Conservation (phyloP, 2,113 vertebrate genomes). For the Galbula dea region DNA sequence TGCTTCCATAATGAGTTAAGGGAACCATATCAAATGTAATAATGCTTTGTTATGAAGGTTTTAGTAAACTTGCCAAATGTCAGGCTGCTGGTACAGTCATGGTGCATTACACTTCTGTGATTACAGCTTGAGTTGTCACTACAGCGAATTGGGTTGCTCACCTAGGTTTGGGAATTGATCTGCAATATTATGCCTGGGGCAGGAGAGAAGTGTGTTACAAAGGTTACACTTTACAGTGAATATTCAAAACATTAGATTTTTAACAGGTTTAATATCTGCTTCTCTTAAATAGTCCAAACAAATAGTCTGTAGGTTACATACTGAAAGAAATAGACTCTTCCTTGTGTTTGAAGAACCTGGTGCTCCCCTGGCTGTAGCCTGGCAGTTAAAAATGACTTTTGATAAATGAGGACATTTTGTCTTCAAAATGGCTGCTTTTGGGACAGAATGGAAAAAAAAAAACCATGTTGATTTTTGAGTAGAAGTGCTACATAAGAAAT, state of each 20-base stretch:
- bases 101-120: not conserved
- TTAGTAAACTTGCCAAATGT: conserved; percentile 38
- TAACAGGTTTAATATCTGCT: not conserved
- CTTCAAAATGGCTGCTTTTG: not conserved
- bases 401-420: not conserved
- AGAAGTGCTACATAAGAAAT: not conserved
- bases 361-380: not conserved
- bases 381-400: not conserved
- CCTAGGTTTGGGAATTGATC: conserved; percentile 25
- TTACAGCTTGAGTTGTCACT: conserved; percentile 7
- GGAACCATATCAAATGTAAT: conserved; percentile 27
- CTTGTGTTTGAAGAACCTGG: not conserved
- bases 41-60: conserved; percentile 33
- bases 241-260: not conserved
- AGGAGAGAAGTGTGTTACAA: not conserved
- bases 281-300: not conserved
- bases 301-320: not conserved
- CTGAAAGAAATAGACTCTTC: not conserved
- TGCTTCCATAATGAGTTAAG: conserved; percentile 36
- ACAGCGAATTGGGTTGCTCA: conserved; percentile 4
- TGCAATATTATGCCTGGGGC: not conserved
- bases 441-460: not conserved
- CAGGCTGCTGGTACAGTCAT: not conserved
- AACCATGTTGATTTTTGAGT: not conserved
- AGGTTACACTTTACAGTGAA: conserved; percentile 12